These are phyloP conservation scores for Alligator mississippiensis DNA, from an alignment of 2,113 vertebrate species.

Conservation along the genomic window DNA sequence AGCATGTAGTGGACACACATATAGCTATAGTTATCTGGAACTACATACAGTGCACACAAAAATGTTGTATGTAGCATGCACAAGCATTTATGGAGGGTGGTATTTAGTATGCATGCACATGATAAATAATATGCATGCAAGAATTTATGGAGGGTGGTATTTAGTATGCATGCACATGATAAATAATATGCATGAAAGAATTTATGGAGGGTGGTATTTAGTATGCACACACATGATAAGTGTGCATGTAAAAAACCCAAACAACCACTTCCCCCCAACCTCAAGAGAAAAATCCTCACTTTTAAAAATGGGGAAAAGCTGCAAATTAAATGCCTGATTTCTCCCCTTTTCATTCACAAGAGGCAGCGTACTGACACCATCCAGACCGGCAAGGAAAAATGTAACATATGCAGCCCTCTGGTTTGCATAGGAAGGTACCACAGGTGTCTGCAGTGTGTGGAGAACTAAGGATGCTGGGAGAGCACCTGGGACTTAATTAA, in stretches of 20 bases:
- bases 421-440: background rate
- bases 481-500: background rate
- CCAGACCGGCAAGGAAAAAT: background rate
- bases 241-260: background rate
- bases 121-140: background rate
- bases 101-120: background rate
- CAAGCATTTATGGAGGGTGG: background rate
- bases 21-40: no score
- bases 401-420: background rate
- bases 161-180: no score
- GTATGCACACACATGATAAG: no score
- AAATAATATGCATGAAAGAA: no score
- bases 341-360: background rate
- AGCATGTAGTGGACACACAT: background rate
- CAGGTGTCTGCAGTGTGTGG: background rate
- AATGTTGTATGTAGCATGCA: fast-evolving
- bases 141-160: no score
- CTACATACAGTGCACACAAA: fast-evolving
- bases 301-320: background rate
- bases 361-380: background rate
- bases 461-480: fast-evolving
- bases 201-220: no score
- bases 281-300: background rate
- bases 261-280: background rate
- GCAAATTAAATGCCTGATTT: background rate